phyloP scores from a whole-genome alignment of 2,113 vertebrate species.

The Eulemur rufifrons region DNA sequence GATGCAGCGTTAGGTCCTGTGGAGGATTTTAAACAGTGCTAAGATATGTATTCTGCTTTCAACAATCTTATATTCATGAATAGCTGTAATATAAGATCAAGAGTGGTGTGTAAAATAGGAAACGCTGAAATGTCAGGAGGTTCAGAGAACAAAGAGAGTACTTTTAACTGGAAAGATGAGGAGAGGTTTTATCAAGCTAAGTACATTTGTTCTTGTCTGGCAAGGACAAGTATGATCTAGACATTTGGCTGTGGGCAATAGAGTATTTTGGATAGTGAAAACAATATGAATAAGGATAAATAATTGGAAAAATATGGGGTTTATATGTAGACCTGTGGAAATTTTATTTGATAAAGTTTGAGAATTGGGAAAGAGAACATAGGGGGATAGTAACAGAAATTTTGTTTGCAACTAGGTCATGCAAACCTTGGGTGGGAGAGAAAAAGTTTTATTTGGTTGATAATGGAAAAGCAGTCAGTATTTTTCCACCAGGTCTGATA shows the following conservation, averaged over 20 bases:
- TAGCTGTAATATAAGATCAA: background rate
- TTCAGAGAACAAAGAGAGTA: background rate
- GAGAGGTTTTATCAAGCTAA: background rate
- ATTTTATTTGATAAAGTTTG: background rate
- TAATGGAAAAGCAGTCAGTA: background rate
- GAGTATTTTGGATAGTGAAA: too few relatives aligned
- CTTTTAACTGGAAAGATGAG: background rate
- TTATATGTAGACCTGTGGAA: background rate
- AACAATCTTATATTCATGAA: conserved; percentile 4
- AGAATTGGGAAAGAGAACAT: background rate
- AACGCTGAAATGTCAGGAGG: background rate
- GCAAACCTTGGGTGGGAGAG: background rate
- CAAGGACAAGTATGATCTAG: background rate
- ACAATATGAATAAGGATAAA: background rate
- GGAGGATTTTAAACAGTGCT: conserved; percentile 31
- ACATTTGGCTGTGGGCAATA: background rate
- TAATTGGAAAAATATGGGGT: background rate
- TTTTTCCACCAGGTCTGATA: background rate
- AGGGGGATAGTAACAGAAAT: background rate
- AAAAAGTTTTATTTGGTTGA: background rate
- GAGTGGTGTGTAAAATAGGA: background rate
- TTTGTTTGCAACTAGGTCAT: background rate
- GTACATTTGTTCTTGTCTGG: background rate
- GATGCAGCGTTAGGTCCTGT: background rate
- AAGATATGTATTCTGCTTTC: conserved; percentile 24